Conservation (phyloP, 2,797 vertebrate genomes). For the Amblyraja radiata region DNA sequence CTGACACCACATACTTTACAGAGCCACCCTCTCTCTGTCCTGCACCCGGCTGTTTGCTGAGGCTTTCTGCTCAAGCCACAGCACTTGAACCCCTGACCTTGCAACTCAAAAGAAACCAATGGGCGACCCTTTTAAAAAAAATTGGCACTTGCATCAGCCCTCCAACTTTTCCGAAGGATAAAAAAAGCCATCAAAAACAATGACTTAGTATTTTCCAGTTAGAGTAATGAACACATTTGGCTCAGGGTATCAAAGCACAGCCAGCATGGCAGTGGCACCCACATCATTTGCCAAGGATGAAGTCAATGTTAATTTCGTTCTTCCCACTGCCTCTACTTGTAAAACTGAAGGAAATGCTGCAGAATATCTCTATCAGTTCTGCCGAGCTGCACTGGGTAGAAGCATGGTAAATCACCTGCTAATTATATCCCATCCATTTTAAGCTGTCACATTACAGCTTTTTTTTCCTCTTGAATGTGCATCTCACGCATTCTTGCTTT, state of each 20-base stretch:
- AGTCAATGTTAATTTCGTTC: neutral
- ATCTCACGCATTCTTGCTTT: too few species aligned
- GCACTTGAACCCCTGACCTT: too few species aligned
- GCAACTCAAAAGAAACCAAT: too few species aligned
- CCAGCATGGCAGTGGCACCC: neutral
- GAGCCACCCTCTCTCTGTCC: too few species aligned
- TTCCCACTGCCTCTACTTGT: too few species aligned
- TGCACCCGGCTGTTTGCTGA: too few species aligned
- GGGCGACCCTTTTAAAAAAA: too few species aligned
- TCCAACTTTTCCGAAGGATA: neutral
- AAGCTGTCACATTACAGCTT: neutral
- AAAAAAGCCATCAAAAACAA: too few species aligned
- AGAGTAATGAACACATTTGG: neutral
- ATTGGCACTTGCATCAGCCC: neutral
- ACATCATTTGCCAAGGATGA: neutral
- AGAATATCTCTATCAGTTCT: neutral
- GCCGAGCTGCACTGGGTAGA: neutral
- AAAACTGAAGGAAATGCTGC: neutral
- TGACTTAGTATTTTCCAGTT: neutral
- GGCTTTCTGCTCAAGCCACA: too few species aligned
- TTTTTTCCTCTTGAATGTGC: too few species aligned
- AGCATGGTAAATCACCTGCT: neutral
- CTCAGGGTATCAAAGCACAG: neutral
- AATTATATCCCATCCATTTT: neutral
- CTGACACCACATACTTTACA: too few species aligned